A percentile compares a stretch with the other conserved stretches of the same genome.
phyloP scores from a whole-genome alignment of 2,113 vertebrate genomes.

The Albula glossodonta region DNA sequence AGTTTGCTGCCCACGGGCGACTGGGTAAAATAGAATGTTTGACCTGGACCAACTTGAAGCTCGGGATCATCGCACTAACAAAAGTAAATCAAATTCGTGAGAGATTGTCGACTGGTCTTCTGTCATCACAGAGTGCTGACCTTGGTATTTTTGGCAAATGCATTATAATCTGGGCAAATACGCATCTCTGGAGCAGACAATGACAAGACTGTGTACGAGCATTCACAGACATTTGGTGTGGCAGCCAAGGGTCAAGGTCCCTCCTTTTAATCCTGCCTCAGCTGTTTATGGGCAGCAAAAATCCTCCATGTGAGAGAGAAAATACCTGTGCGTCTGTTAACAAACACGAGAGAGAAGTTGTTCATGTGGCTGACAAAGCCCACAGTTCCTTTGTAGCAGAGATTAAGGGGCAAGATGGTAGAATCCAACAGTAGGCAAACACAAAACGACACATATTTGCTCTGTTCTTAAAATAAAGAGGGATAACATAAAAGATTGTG shows the following conservation, averaged over 20 bases:
- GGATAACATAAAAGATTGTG: no score
- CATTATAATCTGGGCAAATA: conserved; percentile 38
- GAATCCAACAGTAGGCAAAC: no score
- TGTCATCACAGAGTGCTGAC: conserved; percentile 41
- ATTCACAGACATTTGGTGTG: not conserved
- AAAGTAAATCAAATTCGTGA: conserved; percentile 46
- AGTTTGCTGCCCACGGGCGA: conserved; percentile 45
- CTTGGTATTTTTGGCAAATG: conserved; percentile 42
- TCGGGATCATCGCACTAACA: conserved; percentile 44
- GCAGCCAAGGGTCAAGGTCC: conserved; percentile 9
- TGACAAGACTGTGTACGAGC: not conserved
- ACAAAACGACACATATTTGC: no score
- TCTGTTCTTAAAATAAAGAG: no score
- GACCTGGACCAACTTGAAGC: conserved; percentile 41
- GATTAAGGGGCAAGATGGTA: no score
- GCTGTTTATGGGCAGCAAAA: conserved; percentile 16
- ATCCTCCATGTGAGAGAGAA: not conserved
- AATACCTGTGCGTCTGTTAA: conserved; percentile 1
- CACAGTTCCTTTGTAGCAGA: no score
- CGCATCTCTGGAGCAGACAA: conserved; percentile 11
- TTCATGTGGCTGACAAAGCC: no score
- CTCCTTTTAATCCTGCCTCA: conserved; percentile 23
- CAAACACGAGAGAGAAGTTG: not conserved
- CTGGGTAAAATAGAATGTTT: conserved; percentile 14
- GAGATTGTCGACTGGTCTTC: conserved; percentile 43